phyloP scores from a whole-genome alignment of 35 echinoderm and acorn worm species.

The Diadema setosum region DNA sequence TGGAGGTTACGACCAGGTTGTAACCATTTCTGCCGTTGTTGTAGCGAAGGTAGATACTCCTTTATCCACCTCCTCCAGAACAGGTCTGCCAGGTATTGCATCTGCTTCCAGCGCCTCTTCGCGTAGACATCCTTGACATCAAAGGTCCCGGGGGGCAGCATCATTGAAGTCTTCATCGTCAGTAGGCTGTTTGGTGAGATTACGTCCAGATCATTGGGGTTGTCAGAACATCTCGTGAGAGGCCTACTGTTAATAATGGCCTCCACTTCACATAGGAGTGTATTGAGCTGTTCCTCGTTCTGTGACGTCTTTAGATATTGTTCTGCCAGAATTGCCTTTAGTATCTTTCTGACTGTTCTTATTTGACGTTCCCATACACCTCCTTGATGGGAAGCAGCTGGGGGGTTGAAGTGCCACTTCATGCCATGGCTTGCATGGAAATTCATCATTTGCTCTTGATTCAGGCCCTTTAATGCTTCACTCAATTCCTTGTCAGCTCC shows the following conservation, averaged over 20 bases:
- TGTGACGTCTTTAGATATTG: conserved; percentile 15
- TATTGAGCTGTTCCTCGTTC: neutral
- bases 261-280: conserved; percentile 20
- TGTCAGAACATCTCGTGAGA: neutral
- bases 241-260: conserved; percentile 18
- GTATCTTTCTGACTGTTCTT: conserved; percentile 13
- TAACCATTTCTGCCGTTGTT: conserved; percentile 10
- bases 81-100: conserved; percentile 6
- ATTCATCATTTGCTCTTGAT: conserved; percentile 12
- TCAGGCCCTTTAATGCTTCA: neutral
- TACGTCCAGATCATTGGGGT: neutral
- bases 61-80: neutral
- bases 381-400: conserved; percentile 46
- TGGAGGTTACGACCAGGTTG: neutral
- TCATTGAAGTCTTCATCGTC: neutral
- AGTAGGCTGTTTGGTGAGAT: conserved; percentile 20
- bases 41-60: neutral
- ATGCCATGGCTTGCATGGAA: neutral
- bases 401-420: conserved; percentile 50
- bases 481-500: conserved; percentile 43
- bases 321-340: neutral
- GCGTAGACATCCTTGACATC: neutral
- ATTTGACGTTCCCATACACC: conserved; percentile 53
- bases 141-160: neutral
- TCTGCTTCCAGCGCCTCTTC: neutral